These are phyloP conservation scores for Leptestheria dahalacensis DNA, from an alignment of 1,140 invertebrate genomes.

Conservation along the genomic window DNA sequence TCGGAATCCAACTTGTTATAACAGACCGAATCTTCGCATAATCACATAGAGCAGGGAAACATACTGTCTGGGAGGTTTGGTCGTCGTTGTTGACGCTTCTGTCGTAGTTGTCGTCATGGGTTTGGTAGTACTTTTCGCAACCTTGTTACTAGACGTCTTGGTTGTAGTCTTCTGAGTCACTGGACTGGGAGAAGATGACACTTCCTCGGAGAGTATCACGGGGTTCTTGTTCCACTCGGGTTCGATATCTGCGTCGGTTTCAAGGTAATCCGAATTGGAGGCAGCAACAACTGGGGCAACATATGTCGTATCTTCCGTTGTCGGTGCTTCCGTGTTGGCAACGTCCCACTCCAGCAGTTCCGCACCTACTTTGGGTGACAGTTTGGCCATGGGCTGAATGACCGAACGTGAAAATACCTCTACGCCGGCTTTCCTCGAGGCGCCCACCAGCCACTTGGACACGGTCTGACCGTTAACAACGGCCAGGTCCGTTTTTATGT, in stretches of 20 bases:
- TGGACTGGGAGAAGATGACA: not conserved
- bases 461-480: not conserved
- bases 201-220: not conserved
- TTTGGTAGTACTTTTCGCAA: not conserved
- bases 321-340: not conserved
- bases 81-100: not conserved
- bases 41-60: not conserved
- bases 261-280: not conserved
- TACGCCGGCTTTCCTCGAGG: not conserved
- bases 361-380: not conserved
- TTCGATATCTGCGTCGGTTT: not conserved
- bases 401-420: not conserved
- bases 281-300: not conserved
- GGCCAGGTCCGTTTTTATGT: not conserved
- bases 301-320: not conserved
- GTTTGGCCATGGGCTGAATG: not conserved
- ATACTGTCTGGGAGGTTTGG: not conserved
- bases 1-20: not conserved
- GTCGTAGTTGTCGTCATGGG: slow-evolving; percentile 1
- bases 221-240: not conserved
- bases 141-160: not conserved
- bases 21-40: not conserved
- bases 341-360: not conserved
- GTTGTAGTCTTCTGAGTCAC: not conserved
- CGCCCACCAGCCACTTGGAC: not conserved